Conservation (phyloP, 2,113 vertebrate genomes). For the Hippoglossus stenolepis region DNA sequence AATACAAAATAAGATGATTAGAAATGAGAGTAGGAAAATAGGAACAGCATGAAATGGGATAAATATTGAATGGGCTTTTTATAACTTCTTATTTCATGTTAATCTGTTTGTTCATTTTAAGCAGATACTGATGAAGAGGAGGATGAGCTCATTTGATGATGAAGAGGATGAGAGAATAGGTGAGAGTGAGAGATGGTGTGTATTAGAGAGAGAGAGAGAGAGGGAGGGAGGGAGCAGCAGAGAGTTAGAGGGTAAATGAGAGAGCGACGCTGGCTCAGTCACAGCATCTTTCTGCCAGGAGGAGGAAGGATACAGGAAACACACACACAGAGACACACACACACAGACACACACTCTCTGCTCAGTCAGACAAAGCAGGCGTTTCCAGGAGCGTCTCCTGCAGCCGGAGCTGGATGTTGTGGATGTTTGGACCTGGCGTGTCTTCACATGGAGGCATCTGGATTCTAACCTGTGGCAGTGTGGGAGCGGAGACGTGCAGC, state of each 20-base stretch:
- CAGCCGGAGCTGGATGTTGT: slow-evolving; percentile 33
- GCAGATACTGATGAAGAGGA: neutral
- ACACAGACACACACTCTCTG: neutral
- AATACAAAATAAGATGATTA: neutral
- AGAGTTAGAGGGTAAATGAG: slow-evolving; percentile 64
- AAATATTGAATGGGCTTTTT: neutral
- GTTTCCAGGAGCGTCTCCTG: slow-evolving; percentile 45
- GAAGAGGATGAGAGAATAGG: slow-evolving; percentile 18
- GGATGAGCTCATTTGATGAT: slow-evolving; percentile 28
- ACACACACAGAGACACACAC: slow-evolving; percentile 24
- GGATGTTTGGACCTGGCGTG: slow-evolving; percentile 42
- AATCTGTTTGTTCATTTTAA: neutral
- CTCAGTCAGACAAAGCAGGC: slow-evolving; percentile 66
- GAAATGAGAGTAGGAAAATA: neutral
- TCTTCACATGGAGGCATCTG: slow-evolving; percentile 45
- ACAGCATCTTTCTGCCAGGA: slow-evolving; percentile 62
- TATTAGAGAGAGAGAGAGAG: slow-evolving; percentile 28
- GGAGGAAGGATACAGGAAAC: slow-evolving; percentile 58
- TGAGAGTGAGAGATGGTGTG: slow-evolving; percentile 39
- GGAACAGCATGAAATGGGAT: neutral
- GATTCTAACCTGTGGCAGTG: slow-evolving; percentile 51
- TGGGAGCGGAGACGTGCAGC: slow-evolving; percentile 26
- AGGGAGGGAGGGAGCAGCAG: slow-evolving; percentile 16
- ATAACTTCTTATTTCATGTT: neutral
- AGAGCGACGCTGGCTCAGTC: slow-evolving; percentile 70